Evolutionary conservation across 2,113 vertebrate genomes (phyloP), one percentile per base, ranked within the genome.

Genomic region (Panurus biarmicus): DNA sequence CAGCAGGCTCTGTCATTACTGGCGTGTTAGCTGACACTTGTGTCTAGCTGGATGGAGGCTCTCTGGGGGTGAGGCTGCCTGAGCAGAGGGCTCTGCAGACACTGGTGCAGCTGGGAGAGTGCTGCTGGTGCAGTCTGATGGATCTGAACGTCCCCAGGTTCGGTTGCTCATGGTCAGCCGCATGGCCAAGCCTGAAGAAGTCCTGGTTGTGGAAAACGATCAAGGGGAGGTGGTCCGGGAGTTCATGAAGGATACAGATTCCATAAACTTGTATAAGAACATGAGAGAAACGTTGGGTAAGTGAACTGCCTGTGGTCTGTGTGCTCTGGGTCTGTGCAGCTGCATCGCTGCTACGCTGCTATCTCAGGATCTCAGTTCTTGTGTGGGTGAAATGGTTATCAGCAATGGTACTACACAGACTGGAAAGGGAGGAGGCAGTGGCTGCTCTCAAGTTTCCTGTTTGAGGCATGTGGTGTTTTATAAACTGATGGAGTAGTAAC

Each of bases 171-270:
- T 99, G 99, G 99, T 99, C 29, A 99, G 99, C 95, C 98, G 99
- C 33, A 99, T 99, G 99, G 99, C 99, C 78, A 99, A 99, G 91
- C 99, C 99, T 12, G 99, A 99, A 94, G 99, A 99, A 95, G 99
- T 99, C 26, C 96, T 99, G 93, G 99, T 99, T 92, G 99, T 99
- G 96, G 99, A 99, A 97, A 99, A 99, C 38, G 99, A 99, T 96
- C 99, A 99, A 96, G 99, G 99, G 50, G 99, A 99, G 97, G 99
- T 99, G 89, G 99, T 99, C 64, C 97, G 99, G 90, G 99, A 99
- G 97, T 99, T 99, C 96, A 99, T 99, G 99, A 99, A 99, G 98
- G 99, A 99, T 96, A 99, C 99, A 1, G 99, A 99, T 96, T 99
- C 99, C 78, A 99, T 99, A 96, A 99, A 99, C 96, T 98, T 99